Conservation (phyloP, 1,140 invertebrate species). For the Listronotus oregonensis region DNA sequence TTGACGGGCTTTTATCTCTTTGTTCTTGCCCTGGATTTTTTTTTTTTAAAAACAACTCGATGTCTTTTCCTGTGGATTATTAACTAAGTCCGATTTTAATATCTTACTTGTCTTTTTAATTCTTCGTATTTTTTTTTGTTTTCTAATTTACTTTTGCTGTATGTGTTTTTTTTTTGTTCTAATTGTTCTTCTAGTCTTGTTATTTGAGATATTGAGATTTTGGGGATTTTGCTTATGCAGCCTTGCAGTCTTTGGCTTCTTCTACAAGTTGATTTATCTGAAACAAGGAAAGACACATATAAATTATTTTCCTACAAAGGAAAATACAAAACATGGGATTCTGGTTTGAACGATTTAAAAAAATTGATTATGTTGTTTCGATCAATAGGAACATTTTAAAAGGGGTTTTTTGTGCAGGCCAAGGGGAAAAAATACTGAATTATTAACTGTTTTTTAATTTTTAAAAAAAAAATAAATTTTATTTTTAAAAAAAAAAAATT, state of each 20-base stretch:
- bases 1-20: too few species aligned
- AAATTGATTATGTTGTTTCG: too few species aligned
- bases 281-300: constrained; percentile 45
- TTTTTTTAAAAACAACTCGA: constrained; percentile 79
- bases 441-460: too few species aligned
- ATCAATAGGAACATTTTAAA: too few species aligned
- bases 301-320: too few species aligned
- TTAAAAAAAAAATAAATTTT: too few species aligned
- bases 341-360: too few species aligned
- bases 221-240: constrained; percentile 81
- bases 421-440: too few species aligned
- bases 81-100: constrained; percentile 75
- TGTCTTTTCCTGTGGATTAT: constrained; percentile 67
- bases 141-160: constrained; percentile 80
- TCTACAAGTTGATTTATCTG: constrained; percentile 92
- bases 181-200: constrained; percentile 86
- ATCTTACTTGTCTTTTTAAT: constrained; percentile 85
- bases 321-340: too few species aligned
- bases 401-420: too few species aligned
- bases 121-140: constrained; percentile 89
- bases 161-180: constrained; percentile 82
- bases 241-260: constrained; percentile 84
- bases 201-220: constrained; percentile 83
- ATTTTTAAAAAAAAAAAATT: too few species aligned
- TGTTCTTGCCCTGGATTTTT: constrained; percentile 63